Evolutionary conservation across 2,888 invertebrate genomes (phyloP), one percentile per base, ranked within the genome.

Genomic region (Pteria penguin): DNA sequence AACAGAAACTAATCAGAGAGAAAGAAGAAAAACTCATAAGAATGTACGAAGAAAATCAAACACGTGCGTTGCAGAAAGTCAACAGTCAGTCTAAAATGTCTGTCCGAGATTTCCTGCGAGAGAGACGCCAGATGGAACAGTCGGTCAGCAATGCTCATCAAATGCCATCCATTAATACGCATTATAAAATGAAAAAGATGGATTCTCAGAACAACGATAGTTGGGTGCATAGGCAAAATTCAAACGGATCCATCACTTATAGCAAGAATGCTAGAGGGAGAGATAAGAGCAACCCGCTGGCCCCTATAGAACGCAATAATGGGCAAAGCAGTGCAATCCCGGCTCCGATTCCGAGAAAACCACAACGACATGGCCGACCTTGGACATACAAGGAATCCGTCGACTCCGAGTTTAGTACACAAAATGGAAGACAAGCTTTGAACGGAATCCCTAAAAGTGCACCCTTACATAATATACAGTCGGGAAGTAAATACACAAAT

Each of bases 21-120:
- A 89, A 89, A 66, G 88, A 89, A 69, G 83, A 88, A 45, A 89
- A 88, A 73, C 75, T 90, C 52, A 78, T 87, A 1, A 78, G 82
- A 22, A 77, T 86, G 81, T 88, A 87, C 57, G 86, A 89, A 70
- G 84, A 84, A 0, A 83, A 87, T 45, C 87, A 88, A 76, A 79
- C 80, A 62, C 72, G 75, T 18, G 83, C 86, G 11, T 68, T 86
- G 29, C 71, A 82, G 0, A 79, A 72, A 73, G 82, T 87, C 0
- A 83, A 79, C 52, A 75, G 79, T 14, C 45, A 45, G 18, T 54
- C 68, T 32, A 76, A 70, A 52, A 70, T 67, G 11, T 72, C 76
- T 29, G 84, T 84, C 8, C 63, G 85, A 36, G 85, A 88, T 22
- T 88, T 87, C 62, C 86, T 88, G 70, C 78, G 81, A 32, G 86